Evolutionary conservation across 2,113 vertebrate species (phyloP).

Genomic region (Galbula dea): DNA sequence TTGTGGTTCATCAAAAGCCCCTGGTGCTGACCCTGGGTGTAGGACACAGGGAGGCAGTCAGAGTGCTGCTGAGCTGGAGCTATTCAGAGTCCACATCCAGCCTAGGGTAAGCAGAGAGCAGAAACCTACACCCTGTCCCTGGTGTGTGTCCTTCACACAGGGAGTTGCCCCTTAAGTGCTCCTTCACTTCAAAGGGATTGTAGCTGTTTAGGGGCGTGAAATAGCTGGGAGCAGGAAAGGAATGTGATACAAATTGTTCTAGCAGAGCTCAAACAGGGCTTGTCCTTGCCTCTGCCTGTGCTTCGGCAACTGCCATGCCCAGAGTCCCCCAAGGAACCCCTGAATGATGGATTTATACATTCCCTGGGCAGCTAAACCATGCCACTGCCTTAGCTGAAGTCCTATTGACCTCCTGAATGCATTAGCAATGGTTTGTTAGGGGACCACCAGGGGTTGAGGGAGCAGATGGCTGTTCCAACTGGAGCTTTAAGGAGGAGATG

Average conservation of each 20-base stretch:
- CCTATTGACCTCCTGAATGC: slow-evolving; percentile 19
- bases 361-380: background rate
- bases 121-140: background rate
- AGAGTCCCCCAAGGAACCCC: background rate
- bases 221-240: slow-evolving; percentile 3
- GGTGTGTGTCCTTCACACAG: background rate
- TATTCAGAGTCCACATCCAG: background rate
- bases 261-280: background rate
- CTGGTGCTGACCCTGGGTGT: background rate
- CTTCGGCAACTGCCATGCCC: background rate
- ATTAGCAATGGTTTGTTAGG: slow-evolving; percentile 18
- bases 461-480: slow-evolving; percentile 1
- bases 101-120: background rate
- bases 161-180: background rate
- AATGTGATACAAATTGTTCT: slow-evolving; percentile 24
- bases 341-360: background rate
- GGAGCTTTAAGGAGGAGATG: background rate
- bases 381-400: background rate
- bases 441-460: background rate
- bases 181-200: background rate
- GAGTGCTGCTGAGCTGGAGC: background rate
- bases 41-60: background rate
- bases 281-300: background rate
- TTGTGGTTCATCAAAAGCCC: background rate
- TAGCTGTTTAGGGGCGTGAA: background rate